phyloP scores from a whole-genome alignment of 1,140 invertebrate species.

The Pentalonia nigronervosa region DNA sequence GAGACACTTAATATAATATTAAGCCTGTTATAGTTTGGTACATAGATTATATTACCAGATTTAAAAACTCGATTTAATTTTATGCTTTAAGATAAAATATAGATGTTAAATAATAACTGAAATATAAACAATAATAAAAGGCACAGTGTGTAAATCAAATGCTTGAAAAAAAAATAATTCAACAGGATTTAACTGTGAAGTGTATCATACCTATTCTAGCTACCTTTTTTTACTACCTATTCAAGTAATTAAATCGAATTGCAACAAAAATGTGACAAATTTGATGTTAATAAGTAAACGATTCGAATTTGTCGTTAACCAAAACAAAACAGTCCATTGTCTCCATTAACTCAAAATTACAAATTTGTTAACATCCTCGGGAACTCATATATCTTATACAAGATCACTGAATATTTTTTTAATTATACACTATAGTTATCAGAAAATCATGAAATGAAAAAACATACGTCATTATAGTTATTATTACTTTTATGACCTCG shows the following conservation, averaged over 20 bases:
- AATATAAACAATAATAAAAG: neutral
- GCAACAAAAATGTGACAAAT: neutral
- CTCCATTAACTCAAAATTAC: neutral
- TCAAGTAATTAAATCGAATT: neutral
- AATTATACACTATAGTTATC: neutral
- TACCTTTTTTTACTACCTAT: neutral
- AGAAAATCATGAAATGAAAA: neutral
- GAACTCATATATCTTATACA: neutral
- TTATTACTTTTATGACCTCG: neutral
- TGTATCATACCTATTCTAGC: neutral
- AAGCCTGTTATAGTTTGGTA: neutral
- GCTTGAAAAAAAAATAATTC: neutral
- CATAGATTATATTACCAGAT: slow-evolving; percentile 7
- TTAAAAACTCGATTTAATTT: slow-evolving; percentile 14
- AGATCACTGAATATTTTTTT: neutral
- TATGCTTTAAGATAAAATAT: neutral
- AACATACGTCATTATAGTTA: neutral
- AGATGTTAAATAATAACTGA: neutral
- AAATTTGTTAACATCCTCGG: too few relatives aligned
- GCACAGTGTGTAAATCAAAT: neutral
- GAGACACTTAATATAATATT: neutral
- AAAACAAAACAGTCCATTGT: neutral
- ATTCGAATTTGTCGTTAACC: neutral
- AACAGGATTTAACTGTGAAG: neutral
- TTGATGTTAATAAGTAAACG: neutral